Base-by-base conservation (phyloP, 2,888 invertebrate species). In the Augochlorella aurata region DNA sequence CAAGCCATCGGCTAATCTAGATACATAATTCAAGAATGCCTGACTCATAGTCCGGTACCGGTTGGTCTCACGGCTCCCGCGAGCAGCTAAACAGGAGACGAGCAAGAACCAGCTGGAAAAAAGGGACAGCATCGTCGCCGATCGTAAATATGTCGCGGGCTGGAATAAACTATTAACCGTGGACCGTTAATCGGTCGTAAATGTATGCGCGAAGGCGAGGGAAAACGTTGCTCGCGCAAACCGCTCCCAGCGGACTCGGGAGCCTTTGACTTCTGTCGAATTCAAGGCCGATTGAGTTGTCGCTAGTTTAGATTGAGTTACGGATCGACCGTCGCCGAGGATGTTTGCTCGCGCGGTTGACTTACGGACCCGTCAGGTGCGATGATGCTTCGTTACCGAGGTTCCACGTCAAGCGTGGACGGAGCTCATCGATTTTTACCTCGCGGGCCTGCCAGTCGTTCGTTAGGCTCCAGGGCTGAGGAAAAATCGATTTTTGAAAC, bases 21-120 rank as follows among this genome's bases (percentile, higher is more conserved):
- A 88, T 88, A 86, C 85, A 89, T 88, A 85, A 89, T 88, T 86
- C 78, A 89, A 78, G 72, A 84, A 84, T 63, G 82, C 21, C 63
- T 87, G 83, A 88, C 76, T 88, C 87, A 89, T 58, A 52, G 24
- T 70, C 24, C 38, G 74, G 29, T 79, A 73, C 58, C 65, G 77
- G 45, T 71, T 52, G 67, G 61, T 73, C 29, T 63, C n/a, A 52
- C 47, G 4, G 18, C 69, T 54, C 44, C 49, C 68, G 16, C 29
- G 24, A 16, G 14, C 66, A 21, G 4, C 52, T 7, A 1, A 21
- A 63, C 21, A 45, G 45, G n/a, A 12, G 21, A 49, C 18, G 44
- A 50, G n/a, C 38, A 38, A 24, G 21, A 67, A 38, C 29, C 47
- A 44, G 16, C 18, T 16, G 52, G 10, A 16, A 65, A 70, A 49